These are phyloP conservation scores for Limnodromus scolopaceus DNA, from an alignment of 2,797 vertebrate species.

Conservation along the genomic window DNA sequence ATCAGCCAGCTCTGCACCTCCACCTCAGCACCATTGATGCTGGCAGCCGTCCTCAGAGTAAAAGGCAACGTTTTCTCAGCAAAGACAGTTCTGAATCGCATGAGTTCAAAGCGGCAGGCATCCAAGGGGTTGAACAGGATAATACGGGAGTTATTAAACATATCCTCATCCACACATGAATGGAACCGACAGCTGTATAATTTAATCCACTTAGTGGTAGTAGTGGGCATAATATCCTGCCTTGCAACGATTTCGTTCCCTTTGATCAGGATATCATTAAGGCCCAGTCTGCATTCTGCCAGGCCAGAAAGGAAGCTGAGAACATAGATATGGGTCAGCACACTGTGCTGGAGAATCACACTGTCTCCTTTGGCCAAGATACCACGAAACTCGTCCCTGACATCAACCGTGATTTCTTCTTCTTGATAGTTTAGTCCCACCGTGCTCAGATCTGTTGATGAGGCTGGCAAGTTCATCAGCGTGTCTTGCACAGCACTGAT, in stretches of 20 bases:
- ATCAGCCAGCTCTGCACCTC: constrained; percentile 90
- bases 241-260: constrained; percentile 89
- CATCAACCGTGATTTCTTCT: constrained; percentile 87
- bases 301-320: constrained; percentile 87
- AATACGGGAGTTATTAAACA: constrained; percentile 78
- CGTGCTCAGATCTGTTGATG: constrained; percentile 78
- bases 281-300: constrained; percentile 84
- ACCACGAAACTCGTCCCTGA: constrained; percentile 87
- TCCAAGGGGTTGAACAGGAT: constrained; percentile 85
- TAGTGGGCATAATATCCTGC: constrained; percentile 90
- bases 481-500: constrained; percentile 81
- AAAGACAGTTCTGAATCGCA: constrained; percentile 85
- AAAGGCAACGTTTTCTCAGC: constrained; percentile 88
- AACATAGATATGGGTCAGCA: constrained; percentile 83
- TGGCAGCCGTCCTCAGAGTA: constrained; percentile 84
- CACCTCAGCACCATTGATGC: constrained; percentile 86
- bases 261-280: constrained; percentile 88
- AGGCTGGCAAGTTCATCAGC: constrained; percentile 79
- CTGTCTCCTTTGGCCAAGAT: constrained; percentile 81
- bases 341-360: constrained; percentile 81
- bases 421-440: constrained; percentile 84
- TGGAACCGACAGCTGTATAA: constrained; percentile 84
- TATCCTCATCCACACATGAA: constrained; percentile 79
- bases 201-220: constrained; percentile 89
- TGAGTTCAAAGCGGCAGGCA: constrained; percentile 86